Base-by-base conservation (phyloP, 1,140 invertebrate genomes). In the Formica selysi region DNA sequence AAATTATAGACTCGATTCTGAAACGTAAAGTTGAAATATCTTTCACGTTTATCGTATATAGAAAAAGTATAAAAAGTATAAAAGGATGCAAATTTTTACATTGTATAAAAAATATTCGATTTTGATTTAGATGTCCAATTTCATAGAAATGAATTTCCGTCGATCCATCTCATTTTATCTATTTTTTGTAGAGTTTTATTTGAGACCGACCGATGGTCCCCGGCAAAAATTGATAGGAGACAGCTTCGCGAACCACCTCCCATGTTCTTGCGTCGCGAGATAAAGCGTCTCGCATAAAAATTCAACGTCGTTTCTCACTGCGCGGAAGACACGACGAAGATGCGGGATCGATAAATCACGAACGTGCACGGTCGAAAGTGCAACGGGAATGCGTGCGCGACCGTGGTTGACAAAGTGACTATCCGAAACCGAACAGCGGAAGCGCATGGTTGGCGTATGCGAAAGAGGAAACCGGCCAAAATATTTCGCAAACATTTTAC, bases 271-370 rank as follows among this genome's bases (percentile, higher is more conserved):
- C 48, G 19, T 16, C 67, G 67, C 4, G 11, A 44, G 38, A n/a
- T 6, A 44, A 68, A 68, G 38, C n/a, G 38, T 19, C 16, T 59
- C 10, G 65, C 65, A 80, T 80, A 57, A 59, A 61, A 61, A 68
- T 22, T 86, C 54, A 59, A 62, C 44, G 29, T 67, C 59, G 86
- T 38, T 71, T 73, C 80, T 67, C 87, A 76, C 73, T 8, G 59
- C 22, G n/a, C 65, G 3, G 36, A 36, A 11, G 0, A 65, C 32
- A 7, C 62, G 48, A 51, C 11, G 19, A 61, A 68, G 68, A 68
- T 19, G 32, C 78, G 36, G 64, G 62, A 84, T 68, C 59, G 78
- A 90, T 78, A 83, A 80, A 87, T 90, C 64, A 76, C 74, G 62
- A 3, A 76, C 32, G 73, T 76, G 76, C 54, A 38, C 38, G 71